Evolutionary conservation across 1,140 invertebrate genomes (phyloP), one percentile per base, ranked within the genome.

Genomic region (Neodiprion lecontei): DNA sequence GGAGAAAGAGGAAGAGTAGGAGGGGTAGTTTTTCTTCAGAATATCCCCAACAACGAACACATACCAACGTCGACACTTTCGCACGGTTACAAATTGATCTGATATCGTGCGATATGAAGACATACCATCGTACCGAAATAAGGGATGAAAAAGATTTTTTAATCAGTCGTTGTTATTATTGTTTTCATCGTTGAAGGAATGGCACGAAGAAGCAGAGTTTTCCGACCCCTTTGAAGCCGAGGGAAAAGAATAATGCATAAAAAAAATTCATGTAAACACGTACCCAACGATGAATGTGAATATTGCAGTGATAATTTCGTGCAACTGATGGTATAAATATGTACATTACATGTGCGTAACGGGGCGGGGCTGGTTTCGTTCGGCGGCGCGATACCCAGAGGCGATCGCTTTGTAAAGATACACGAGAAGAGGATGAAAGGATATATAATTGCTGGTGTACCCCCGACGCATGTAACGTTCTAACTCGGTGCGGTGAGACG

Each of bases 371-470:
- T 40, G 28, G 28, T 40, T 5, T 40, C 2, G 28, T 40, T 40
- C 28, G 28, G 28, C 28, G 28, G 5, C 2, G 28, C 28, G 28
- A 40, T 61, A 61, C 53, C 53, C 53, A 61, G 53, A 7, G 53
- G 53, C 53, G n/a, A 61, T 61, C 53, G 53, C 53, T 61, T 61
- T 61, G 53, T 61, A 61, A 61, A 61, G 53, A 61, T 61, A 40
- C 28, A 40, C 28, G 28, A 40, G 53, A 61, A 61, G 53, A 17
- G 53, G 53, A 61, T 61, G 53, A 61, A 61, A 61, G 53, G 53
- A 9, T 61, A 9, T 12, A 61, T 61, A 61, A 61, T 17, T 17
- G 4, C 11, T 61, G 11, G n/a, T 12, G 53, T 61, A 14, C 53
- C 53, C n/a, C 28, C 28, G 28, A 40, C 28, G 28, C 5, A 40